Evolutionary conservation across 2,797 vertebrate genomes (phyloP).

Genomic region (Huso huso): DNA sequence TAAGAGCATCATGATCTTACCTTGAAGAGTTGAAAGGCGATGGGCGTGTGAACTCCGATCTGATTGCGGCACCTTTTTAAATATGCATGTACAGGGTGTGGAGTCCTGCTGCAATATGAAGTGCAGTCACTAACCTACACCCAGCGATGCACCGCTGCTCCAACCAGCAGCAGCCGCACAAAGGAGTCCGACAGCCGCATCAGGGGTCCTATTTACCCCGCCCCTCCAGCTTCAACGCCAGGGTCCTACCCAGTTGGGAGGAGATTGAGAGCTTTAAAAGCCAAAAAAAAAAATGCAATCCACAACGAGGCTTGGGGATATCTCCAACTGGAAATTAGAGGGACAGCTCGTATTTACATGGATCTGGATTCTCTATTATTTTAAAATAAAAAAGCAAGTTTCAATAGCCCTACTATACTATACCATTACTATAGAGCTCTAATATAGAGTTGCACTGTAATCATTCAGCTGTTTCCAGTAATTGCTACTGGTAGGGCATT

Average conservation of each 20-base stretch:
- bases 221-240: neutral
- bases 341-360: neutral
- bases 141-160: neutral
- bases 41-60: neutral
- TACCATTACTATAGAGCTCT: too few species aligned
- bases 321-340: slow-evolving; percentile 13
- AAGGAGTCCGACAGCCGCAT: slow-evolving; percentile 1
- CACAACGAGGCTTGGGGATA: slow-evolving; percentile 16
- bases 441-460: too few species aligned
- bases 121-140: neutral
- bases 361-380: too few species aligned
- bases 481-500: too few species aligned
- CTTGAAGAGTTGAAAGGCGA: neutral
- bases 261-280: neutral
- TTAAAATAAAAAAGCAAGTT: too few species aligned
- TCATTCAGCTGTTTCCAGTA: too few species aligned
- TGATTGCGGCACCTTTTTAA: neutral
- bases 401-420: too few species aligned
- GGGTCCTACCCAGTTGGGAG: neutral
- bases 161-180: neutral
- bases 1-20: neutral
- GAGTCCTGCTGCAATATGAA: neutral
- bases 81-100: too few species aligned
- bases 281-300: neutral
- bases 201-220: neutral